These are phyloP conservation scores for Trypoxylus dichotomus DNA, from an alignment of 1,140 invertebrate genomes.

Conservation along the genomic window DNA sequence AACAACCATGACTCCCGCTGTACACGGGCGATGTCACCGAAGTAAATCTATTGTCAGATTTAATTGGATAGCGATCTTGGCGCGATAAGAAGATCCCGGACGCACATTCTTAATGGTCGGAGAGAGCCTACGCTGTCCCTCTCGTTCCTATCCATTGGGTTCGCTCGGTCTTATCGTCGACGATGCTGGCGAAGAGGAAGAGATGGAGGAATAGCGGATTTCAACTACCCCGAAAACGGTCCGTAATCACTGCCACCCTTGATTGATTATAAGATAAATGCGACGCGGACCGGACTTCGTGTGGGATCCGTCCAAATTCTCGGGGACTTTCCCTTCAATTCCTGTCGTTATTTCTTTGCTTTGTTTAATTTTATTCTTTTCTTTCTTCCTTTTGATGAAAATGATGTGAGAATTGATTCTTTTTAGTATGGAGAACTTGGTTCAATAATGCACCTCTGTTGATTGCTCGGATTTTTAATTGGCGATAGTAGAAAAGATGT, in stretches of 20 bases:
- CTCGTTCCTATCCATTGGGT: background rate
- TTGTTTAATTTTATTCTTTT: too few relatives aligned
- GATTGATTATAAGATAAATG: constrained; percentile 54
- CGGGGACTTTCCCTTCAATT: background rate
- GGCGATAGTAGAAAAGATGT: too few relatives aligned
- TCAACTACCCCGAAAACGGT: constrained; percentile 36
- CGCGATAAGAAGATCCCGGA: constrained; percentile 45
- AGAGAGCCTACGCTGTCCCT: constrained; percentile 34
- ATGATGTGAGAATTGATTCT: too few relatives aligned
- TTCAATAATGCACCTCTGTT: too few relatives aligned
- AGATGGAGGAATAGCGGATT: constrained; percentile 29
- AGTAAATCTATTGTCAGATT: constrained; percentile 54
- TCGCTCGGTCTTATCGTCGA: background rate
- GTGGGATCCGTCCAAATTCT: constrained; percentile 1
- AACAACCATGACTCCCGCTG: constrained; percentile 22
- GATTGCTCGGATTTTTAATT: too few relatives aligned
- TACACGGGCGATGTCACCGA: constrained; percentile 45
- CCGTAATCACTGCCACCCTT: constrained; percentile 44
- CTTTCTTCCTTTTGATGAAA: too few relatives aligned
- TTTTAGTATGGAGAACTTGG: too few relatives aligned
- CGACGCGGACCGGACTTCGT: background rate
- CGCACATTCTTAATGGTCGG: constrained; percentile 36
- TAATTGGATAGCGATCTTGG: constrained; percentile 53
- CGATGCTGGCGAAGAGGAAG: constrained; percentile 20
- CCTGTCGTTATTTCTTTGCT: too few relatives aligned